These are phyloP conservation scores for Hymenopus coronatus DNA, from an alignment of 2,888 invertebrate genomes.

Conservation along the genomic window DNA sequence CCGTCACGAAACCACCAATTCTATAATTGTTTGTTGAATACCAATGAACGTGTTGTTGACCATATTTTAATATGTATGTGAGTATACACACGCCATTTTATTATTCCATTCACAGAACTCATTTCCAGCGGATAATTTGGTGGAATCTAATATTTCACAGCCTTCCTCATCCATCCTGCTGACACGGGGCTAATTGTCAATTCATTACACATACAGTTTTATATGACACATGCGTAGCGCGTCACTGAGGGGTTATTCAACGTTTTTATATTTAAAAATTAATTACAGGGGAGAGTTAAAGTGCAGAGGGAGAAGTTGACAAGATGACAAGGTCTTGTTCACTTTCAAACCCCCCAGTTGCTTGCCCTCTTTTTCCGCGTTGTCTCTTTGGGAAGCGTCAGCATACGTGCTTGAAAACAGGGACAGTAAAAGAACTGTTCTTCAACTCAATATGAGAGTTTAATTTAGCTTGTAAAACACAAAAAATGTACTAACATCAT, in stretches of 20 bases:
- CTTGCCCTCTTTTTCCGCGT: not conserved
- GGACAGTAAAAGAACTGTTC: too few species aligned
- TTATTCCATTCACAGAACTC: constrained; percentile 25
- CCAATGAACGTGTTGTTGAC: not conserved
- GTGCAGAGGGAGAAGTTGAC: not conserved
- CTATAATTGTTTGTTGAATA: constrained; percentile 7
- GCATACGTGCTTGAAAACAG: not conserved
- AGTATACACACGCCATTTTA: constrained; percentile 6
- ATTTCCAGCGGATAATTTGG: constrained; percentile 21
- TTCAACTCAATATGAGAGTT: too few species aligned
- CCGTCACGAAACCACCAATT: not conserved
- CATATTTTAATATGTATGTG: constrained; percentile 17
- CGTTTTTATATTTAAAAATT: not conserved
- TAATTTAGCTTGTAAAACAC: too few species aligned
- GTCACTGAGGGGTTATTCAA: not conserved
- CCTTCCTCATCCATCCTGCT: not conserved
- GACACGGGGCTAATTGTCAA: constrained; percentile 5
- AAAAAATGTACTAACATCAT: too few species aligned
- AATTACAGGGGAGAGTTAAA: not conserved
- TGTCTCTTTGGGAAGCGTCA: not conserved
- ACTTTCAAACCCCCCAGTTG: not conserved
- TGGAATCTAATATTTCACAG: constrained; percentile 6
- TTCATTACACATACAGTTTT: not conserved
- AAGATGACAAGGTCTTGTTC: not conserved
- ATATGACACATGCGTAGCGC: not conserved